Evolutionary conservation across 2,888 invertebrate genomes (phyloP).

Genomic region (Creontiades dilutus): DNA sequence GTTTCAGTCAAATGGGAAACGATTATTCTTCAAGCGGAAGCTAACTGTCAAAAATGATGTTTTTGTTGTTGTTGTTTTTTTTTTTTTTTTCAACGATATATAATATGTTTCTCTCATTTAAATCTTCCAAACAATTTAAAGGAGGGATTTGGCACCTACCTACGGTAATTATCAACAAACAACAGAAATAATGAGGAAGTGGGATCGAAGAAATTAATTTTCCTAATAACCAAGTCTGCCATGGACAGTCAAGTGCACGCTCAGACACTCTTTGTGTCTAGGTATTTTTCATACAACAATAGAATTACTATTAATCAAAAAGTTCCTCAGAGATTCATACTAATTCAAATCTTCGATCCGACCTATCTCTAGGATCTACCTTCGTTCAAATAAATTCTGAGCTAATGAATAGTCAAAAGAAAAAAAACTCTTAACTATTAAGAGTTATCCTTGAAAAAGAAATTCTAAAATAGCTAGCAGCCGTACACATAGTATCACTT

Average conservation of each 20-base stretch:
- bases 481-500: slow-evolving; percentile 9
- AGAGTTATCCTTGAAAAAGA: slow-evolving; percentile 39
- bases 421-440: neutral
- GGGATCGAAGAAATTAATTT: neutral
- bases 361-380: neutral
- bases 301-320: neutral
- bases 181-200: neutral
- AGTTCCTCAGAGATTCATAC: neutral
- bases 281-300: too few relatives aligned
- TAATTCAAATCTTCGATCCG: neutral
- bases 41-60: too few relatives aligned
- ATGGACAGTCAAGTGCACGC: too few relatives aligned
- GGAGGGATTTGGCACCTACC: neutral
- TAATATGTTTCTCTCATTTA: neutral
- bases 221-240: neutral
- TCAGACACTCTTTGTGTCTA: too few relatives aligned
- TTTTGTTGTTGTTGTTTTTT: neutral
- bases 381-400: neutral
- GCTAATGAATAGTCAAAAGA: neutral
- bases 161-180: neutral
- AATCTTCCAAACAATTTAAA: neutral
- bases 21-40: too few relatives aligned
- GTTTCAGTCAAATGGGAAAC: too few relatives aligned
- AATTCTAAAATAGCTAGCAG: slow-evolving; percentile 41
- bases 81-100: neutral